phyloP scores from a whole-genome alignment of 2,113 vertebrate species.

The Nothoprocta perdicaria region DNA sequence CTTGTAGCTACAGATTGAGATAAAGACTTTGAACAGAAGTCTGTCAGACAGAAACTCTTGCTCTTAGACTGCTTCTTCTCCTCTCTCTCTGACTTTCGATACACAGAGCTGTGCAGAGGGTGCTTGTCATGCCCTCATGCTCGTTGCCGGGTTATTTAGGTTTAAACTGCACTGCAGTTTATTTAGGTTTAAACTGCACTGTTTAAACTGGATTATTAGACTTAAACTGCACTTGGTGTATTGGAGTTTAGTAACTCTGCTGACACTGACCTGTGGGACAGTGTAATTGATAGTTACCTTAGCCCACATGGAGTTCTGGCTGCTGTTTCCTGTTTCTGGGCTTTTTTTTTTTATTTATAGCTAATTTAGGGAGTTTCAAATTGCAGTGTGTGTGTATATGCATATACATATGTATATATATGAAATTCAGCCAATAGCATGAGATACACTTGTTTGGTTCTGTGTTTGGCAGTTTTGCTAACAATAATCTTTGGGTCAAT shows the following conservation, averaged over 20 bases:
- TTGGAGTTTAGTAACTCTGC: neutral
- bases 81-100: neutral
- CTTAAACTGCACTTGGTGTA: neutral
- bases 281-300: neutral
- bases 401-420: no score
- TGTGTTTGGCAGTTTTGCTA: neutral
- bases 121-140: neutral
- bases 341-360: neutral
- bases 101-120: neutral
- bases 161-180: neutral
- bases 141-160: neutral
- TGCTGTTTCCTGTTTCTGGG: neutral
- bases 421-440: neutral
- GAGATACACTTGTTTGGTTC: neutral
- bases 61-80: neutral
- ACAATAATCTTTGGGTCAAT: rapidly evolving
- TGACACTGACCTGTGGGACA: neutral
- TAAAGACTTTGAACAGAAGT: neutral
- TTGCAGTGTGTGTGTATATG: no score
- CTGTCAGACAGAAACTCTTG: neutral
- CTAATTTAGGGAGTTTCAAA: neutral
- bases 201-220: no score
- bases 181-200: no score
- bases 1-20: neutral
- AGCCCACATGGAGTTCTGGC: neutral